Conservation (phyloP, 2,797 vertebrate species). For the Xiphophorus birchmanni region DNA sequence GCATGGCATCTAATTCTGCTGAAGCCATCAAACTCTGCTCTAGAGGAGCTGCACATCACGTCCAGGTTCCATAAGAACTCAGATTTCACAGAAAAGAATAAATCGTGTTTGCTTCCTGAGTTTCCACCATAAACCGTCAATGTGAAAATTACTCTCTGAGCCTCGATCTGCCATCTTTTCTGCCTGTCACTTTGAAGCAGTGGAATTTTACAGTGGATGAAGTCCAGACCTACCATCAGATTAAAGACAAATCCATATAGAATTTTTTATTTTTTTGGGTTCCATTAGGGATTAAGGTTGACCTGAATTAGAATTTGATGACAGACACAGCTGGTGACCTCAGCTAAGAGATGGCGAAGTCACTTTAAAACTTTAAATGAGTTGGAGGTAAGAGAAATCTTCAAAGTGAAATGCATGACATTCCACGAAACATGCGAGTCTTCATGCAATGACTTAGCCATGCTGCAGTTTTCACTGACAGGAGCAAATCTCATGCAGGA, state of each 20-base stretch:
- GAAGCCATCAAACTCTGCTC: too few species aligned
- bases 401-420: slow-evolving; percentile 55
- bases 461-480: background rate
- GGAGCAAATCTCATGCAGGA: background rate
- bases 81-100: background rate
- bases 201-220: slow-evolving; percentile 14
- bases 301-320: slow-evolving; percentile 44
- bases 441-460: slow-evolving; percentile 1
- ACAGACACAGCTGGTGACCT: slow-evolving; percentile 27
- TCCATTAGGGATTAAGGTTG: slow-evolving; percentile 42
- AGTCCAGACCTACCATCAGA: slow-evolving; percentile 30
- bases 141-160: background rate
- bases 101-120: background rate
- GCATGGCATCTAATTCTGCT: too few species aligned
- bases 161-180: background rate
- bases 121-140: background rate
- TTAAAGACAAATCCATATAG: slow-evolving; percentile 39
- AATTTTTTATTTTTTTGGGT: slow-evolving; percentile 23
- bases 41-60: background rate
- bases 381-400: slow-evolving; percentile 38
- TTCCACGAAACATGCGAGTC: slow-evolving; percentile 34
- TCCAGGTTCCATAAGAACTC: too few species aligned
- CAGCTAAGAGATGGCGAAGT: slow-evolving; percentile 15
- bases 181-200: slow-evolving; percentile 11
- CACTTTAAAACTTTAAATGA: slow-evolving; percentile 41